Percentiles rank a stretch among this genome's conserved stretches.
Conservation (phyloP, 1,140 invertebrate species). For the Penaeus vannamei region DNA sequence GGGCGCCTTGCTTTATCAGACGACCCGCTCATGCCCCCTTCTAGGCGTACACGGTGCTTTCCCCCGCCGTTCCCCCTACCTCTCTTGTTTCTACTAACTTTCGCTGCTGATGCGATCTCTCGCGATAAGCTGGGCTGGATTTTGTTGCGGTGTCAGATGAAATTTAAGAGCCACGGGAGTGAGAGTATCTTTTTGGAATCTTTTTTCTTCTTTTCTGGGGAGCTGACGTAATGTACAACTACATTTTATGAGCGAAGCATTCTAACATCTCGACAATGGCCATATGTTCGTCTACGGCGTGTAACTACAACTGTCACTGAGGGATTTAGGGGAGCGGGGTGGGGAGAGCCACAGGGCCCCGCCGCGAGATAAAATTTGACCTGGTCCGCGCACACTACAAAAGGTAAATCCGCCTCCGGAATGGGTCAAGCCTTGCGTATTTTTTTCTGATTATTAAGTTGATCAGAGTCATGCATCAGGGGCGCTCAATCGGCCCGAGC, state of each 20-base stretch:
- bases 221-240: too few species aligned
- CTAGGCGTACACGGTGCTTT: conserved; percentile 31
- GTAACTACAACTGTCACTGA: too few species aligned
- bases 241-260: too few species aligned
- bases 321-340: too few species aligned
- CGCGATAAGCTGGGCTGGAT: background rate
- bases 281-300: too few species aligned
- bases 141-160: too few species aligned
- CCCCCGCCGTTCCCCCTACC: background rate
- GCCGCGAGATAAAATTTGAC: conserved; percentile 44
- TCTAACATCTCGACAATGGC: too few species aligned
- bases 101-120: conserved; percentile 22
- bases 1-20: conserved; percentile 56
- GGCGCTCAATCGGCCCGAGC: conserved; percentile 10
- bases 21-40: conserved; percentile 46
- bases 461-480: conserved; percentile 49
- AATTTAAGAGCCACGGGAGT: too few species aligned
- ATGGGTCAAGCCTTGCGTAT: conserved; percentile 31
- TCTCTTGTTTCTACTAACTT: conserved; percentile 37
- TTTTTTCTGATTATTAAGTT: conserved; percentile 46
- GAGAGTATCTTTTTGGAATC: too few species aligned
- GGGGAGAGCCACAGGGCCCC: background rate
- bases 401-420: conserved; percentile 45
- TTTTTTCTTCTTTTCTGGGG: too few species aligned
- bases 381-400: conserved; percentile 35